phyloP scores from a whole-genome alignment of 2,797 vertebrate genomes.

The Lagocephalus sceleratus region DNA sequence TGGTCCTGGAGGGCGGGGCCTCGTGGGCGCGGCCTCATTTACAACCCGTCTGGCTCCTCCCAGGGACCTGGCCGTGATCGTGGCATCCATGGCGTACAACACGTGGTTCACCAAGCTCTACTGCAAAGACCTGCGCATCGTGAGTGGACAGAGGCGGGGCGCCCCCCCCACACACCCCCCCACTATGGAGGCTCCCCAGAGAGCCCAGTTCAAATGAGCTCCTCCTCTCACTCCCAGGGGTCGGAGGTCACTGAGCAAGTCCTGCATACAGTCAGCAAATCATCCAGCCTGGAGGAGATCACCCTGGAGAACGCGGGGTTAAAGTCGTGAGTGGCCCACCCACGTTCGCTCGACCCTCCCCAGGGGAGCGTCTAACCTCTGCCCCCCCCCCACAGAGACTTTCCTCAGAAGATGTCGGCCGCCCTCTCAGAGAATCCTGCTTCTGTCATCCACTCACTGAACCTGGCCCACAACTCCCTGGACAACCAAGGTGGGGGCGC shows the following conservation, averaged over 20 bases:
- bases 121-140: slow-evolving; percentile 88
- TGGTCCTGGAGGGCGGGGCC: too few species aligned
- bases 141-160: too few species aligned
- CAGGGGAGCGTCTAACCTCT: neutral
- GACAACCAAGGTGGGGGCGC: slow-evolving; percentile 87
- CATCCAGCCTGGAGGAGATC: slow-evolving; percentile 88
- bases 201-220: neutral
- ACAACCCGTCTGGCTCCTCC: neutral
- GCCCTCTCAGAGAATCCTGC: slow-evolving; percentile 88
- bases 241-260: slow-evolving; percentile 92
- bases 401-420: slow-evolving; percentile 87
- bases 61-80: slow-evolving; percentile 89
- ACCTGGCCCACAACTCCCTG: slow-evolving; percentile 87
- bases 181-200: too few species aligned
- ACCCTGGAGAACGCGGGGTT: slow-evolving; percentile 88
- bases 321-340: slow-evolving; percentile 81
- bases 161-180: too few species aligned
- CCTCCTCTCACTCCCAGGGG: slow-evolving; percentile 66
- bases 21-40: too few species aligned
- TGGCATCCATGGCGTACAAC: slow-evolving; percentile 90
- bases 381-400: slow-evolving; percentile 75
- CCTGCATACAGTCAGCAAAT: slow-evolving; percentile 88
- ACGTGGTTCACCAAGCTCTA: slow-evolving; percentile 90
- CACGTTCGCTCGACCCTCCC: neutral
- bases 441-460: slow-evolving; percentile 86